Evolutionary conservation across 64 coral and sea anemone genomes (phyloP).

Genomic region (Anthopleura sola): DNA sequence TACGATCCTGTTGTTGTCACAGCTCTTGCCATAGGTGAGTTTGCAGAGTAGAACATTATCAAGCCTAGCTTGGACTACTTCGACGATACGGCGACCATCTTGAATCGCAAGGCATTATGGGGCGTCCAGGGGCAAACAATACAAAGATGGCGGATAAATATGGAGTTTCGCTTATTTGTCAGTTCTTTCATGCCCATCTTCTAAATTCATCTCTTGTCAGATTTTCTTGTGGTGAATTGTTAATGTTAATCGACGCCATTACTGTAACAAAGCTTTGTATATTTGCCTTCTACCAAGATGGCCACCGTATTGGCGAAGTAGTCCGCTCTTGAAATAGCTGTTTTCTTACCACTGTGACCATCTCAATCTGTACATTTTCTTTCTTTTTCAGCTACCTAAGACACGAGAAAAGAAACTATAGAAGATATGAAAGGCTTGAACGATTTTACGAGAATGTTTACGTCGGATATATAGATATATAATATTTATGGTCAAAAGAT

Average conservation of each 20-base stretch:
- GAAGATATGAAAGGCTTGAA: neutral
- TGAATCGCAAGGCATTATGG: no score
- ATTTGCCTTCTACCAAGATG: no score
- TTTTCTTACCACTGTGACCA: no score
- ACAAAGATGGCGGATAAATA: neutral
- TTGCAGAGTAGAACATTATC: neutral
- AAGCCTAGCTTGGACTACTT: neutral
- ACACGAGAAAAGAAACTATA: neutral
- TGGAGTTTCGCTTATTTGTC: no score
- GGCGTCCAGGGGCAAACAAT: no score
- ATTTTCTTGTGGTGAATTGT: no score
- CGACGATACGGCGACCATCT: no score
- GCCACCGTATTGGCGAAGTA: no score
- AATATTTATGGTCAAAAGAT: neutral
- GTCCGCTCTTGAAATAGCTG: conserved; percentile 33
- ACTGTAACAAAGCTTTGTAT: no score
- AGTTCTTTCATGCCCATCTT: no score
- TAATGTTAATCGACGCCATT: no score
- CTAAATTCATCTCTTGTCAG: no score
- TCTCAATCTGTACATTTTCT: neutral
- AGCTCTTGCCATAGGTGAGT: conserved; percentile 34
- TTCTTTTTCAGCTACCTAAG: neutral
- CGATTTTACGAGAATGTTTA: neutral
- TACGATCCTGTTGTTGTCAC: conserved; percentile 43
- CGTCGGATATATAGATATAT: neutral